Conservation (phyloP, 2,113 vertebrate species). For the Heteronetta atricapilla region DNA sequence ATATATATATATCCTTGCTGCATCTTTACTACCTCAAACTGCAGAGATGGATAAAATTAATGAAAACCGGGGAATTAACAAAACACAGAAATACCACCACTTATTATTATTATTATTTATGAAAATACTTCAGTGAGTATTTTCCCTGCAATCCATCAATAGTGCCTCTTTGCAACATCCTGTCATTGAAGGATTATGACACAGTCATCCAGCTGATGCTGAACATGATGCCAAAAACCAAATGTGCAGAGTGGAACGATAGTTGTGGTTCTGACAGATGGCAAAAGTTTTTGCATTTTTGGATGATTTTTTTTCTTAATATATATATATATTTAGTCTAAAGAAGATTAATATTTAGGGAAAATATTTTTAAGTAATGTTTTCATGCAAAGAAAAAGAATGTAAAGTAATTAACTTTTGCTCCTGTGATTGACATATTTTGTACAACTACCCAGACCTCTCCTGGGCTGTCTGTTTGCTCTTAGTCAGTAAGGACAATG, state of each 20-base stretch:
- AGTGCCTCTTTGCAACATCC: not conserved
- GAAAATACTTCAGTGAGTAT: not conserved
- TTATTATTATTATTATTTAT: not conserved
- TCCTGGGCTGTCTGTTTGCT: not conserved
- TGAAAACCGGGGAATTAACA: not conserved
- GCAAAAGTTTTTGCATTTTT: not conserved
- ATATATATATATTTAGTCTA: not conserved
- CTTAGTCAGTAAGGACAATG: not conserved
- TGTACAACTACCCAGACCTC: not conserved
- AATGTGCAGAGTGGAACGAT: slow-evolving; percentile 17
- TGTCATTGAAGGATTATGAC: slow-evolving; percentile 3
- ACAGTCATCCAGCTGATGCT: slow-evolving; percentile 29
- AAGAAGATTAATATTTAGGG: not conserved
- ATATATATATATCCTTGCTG: not conserved
- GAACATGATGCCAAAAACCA: slow-evolving; percentile 14
- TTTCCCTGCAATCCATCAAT: not conserved
- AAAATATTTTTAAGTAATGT: not conserved
- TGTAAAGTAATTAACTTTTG: not conserved
- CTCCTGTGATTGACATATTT: slow-evolving; percentile 13
- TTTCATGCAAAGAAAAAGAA: not conserved
- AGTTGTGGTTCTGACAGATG: slow-evolving; percentile 43
- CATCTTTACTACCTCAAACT: not conserved
- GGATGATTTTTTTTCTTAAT: slow-evolving; percentile 12
- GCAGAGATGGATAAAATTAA: not conserved
- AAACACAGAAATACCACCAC: not conserved